Percentiles rank a stretch among this genome's conserved stretches.
Evolutionary conservation across 2,797 vertebrate species (phyloP).

Genomic region (Parotocinclus haroldoi): DNA sequence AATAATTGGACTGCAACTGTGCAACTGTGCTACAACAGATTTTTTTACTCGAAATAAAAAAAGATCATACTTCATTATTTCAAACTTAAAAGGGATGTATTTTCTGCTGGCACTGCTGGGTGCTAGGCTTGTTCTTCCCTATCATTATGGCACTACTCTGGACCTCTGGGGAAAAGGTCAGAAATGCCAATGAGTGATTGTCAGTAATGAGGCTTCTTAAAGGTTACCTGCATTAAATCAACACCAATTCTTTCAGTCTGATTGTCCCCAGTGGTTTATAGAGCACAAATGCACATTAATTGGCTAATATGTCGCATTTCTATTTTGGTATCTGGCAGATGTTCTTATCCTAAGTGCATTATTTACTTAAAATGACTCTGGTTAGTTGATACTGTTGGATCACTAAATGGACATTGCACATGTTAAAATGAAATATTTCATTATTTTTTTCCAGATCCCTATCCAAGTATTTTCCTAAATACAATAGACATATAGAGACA

Average conservation of each 20-base stretch:
- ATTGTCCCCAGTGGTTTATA: slow-evolving; percentile 11
- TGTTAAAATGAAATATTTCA: no score
- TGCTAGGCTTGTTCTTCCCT: slow-evolving; percentile 15
- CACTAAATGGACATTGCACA: no score
- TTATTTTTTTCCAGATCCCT: no score
- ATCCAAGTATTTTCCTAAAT: no score
- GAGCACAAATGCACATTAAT: slow-evolving; percentile 13
- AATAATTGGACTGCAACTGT: no score
- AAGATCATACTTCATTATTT: no score
- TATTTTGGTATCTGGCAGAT: not conserved
- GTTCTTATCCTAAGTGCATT: no score
- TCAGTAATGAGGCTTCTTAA: slow-evolving; percentile 54
- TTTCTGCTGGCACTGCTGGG: not conserved
- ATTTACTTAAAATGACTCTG: no score
- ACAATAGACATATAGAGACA: no score
- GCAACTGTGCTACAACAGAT: no score
- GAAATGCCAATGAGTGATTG: slow-evolving; percentile 37
- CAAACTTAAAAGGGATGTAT: not conserved
- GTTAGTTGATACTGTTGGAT: no score
- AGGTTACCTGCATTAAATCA: slow-evolving; percentile 54
- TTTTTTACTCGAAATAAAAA: no score
- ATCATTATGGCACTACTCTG: slow-evolving; percentile 21
- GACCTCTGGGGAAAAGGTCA: slow-evolving; percentile 52
- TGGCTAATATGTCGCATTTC: not conserved
- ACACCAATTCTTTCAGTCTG: slow-evolving; percentile 23